A percentile compares a stretch with the other conserved stretches of the same genome.
Conservation (phyloP, 2,888 invertebrate genomes). For the Cephus rjabovi region DNA sequence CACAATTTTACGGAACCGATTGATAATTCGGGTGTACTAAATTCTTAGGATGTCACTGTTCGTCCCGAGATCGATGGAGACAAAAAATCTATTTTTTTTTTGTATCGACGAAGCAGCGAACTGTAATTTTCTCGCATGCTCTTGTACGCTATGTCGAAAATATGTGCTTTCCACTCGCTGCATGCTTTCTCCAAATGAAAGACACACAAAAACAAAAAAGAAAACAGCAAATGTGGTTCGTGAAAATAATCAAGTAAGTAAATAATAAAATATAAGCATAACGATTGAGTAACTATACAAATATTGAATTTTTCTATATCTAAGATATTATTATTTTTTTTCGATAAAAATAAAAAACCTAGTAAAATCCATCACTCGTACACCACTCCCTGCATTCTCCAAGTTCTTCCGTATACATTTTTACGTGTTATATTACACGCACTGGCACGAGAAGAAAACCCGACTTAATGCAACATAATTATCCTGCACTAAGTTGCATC, state of each 20-base stretch:
- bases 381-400: not conserved
- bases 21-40: not conserved
- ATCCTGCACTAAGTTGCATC: not conserved
- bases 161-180: not conserved
- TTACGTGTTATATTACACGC: not conserved
- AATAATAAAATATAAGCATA: not conserved
- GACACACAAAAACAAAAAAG: not conserved
- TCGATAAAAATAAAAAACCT: not conserved
- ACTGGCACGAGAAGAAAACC: not conserved
- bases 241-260: not conserved
- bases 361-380: not conserved
- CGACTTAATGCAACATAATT: not conserved
- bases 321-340: not conserved
- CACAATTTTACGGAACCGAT: not conserved
- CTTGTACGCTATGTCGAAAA: not conserved
- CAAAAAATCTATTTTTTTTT: not conserved
- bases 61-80: not conserved
- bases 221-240: not conserved
- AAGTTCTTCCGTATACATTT: not conserved
- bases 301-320: not conserved
- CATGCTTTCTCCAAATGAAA: not conserved
- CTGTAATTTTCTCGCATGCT: not conserved
- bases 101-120: not conserved
- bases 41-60: not conserved
- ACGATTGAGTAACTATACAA: not conserved